These are phyloP conservation scores for Pelagia noctiluca DNA, from an alignment of 30 jellyfish, hydroid and myxozoan genomes.

Conservation along the genomic window DNA sequence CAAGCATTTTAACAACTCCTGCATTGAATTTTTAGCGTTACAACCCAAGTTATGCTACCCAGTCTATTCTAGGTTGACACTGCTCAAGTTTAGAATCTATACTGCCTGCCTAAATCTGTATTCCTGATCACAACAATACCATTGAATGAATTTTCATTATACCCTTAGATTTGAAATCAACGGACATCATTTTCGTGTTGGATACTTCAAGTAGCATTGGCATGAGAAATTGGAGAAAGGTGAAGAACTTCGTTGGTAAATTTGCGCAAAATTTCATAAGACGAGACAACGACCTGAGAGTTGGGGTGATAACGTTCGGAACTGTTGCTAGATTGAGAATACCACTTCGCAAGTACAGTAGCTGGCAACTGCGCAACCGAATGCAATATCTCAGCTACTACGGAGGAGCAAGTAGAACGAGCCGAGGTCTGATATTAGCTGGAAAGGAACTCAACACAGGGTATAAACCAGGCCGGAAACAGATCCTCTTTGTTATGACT, in stretches of 20 bases:
- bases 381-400: slow-evolving; percentile 29
- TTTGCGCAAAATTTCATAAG: slow-evolving; percentile 40
- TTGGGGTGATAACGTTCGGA: slow-evolving; percentile 63
- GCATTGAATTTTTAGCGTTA: background rate
- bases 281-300: slow-evolving; percentile 34
- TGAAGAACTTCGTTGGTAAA: slow-evolving; percentile 28
- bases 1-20: background rate
- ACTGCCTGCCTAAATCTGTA: too few relatives aligned
- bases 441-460: slow-evolving; percentile 18
- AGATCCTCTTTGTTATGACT: slow-evolving; percentile 55
- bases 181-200: slow-evolving; percentile 55
- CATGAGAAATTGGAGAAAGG: slow-evolving; percentile 60
- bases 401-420: slow-evolving; percentile 70
- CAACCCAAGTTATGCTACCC: background rate
- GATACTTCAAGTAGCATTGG: slow-evolving; percentile 80
- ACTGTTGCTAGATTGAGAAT: slow-evolving; percentile 33
- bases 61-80: background rate
- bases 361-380: background rate
- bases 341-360: slow-evolving; percentile 36
- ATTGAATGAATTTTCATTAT: background rate
- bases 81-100: background rate
- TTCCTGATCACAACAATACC: too few relatives aligned
- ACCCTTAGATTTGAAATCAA: slow-evolving; percentile 4
- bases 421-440: slow-evolving; percentile 25
- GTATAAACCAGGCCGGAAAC: slow-evolving; percentile 25